Evolutionary conservation across 2,888 invertebrate genomes (phyloP).

Genomic region (Ophioninae sp.): DNA sequence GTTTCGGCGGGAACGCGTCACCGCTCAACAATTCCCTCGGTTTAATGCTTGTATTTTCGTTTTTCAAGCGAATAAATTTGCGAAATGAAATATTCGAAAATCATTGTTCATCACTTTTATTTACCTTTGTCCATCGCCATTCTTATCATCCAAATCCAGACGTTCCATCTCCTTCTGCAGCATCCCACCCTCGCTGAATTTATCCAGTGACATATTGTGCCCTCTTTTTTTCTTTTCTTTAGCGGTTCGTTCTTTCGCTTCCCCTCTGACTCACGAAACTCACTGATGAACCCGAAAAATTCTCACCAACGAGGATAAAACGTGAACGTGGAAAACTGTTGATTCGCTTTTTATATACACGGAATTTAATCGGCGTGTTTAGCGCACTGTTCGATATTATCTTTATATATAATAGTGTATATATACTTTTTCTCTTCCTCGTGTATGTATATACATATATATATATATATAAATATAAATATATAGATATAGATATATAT

Average conservation of each 20-base stretch:
- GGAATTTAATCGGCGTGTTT: constrained; percentile 47
- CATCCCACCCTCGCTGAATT: constrained; percentile 75
- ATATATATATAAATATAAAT: constrained; percentile 24
- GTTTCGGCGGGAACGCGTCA: constrained; percentile 49
- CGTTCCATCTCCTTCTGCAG: constrained; percentile 79
- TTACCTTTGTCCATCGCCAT: constrained; percentile 78
- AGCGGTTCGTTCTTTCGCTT: constrained; percentile 12
- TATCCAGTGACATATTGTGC: constrained; percentile 77
- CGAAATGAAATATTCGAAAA: neutral
- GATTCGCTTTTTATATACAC: constrained; percentile 59
- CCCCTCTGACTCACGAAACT: constrained; percentile 54
- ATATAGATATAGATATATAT: constrained; percentile 58
- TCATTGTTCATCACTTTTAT: constrained; percentile 4
- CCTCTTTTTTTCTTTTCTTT: constrained; percentile 48
- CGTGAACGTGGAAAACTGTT: constrained; percentile 53
- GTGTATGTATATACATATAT: constrained; percentile 60
- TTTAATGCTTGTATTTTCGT: neutral
- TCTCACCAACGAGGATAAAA: constrained; percentile 17
- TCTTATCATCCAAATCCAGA: constrained; percentile 79
- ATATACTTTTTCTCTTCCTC: constrained; percentile 53
- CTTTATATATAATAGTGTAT: constrained; percentile 51
- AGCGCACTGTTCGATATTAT: constrained; percentile 54
- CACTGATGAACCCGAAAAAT: constrained; percentile 43
- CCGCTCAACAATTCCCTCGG: neutral
- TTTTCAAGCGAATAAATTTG: neutral